phyloP scores from a whole-genome alignment of 2,113 vertebrate genomes.

The Nibea albiflora region DNA sequence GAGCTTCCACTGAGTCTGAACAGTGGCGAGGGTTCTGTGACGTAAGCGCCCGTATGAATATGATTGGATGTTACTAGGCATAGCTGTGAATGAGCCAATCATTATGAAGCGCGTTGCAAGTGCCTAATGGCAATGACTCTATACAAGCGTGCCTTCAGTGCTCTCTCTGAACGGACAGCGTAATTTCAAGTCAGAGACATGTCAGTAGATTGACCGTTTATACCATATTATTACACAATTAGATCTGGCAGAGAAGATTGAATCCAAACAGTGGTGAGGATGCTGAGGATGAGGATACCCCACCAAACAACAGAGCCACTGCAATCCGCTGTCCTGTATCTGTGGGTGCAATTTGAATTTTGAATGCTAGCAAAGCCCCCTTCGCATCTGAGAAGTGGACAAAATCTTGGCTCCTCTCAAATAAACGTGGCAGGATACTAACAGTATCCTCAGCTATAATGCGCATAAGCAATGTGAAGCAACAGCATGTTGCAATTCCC shows the following conservation, averaged over 20 bases:
- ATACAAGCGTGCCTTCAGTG: background rate
- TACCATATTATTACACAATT: background rate
- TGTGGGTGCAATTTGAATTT: background rate
- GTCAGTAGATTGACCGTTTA: background rate
- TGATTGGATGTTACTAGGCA: background rate
- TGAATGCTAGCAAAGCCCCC: background rate
- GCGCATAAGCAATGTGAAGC: too few species aligned
- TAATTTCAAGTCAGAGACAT: background rate
- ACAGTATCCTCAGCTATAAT: too few species aligned
- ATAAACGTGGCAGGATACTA: background rate
- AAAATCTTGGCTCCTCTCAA: background rate
- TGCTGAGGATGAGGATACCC: too few species aligned
- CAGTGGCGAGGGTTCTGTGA: background rate
- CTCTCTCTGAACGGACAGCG: background rate
- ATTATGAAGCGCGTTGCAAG: constrained; percentile 3
- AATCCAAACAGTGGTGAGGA: background rate
- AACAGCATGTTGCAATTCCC: too few species aligned
- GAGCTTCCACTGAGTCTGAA: background rate
- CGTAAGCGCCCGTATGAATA: background rate
- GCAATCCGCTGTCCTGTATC: background rate
- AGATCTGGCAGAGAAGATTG: background rate
- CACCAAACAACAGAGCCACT: too few species aligned
- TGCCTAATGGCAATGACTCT: background rate
- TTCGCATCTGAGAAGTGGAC: background rate
- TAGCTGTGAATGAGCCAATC: background rate